A percentile compares a stretch with the other conserved stretches of the same genome.
Conservation (phyloP, 2,113 vertebrate genomes). For the Eonycteris spelaea region DNA sequence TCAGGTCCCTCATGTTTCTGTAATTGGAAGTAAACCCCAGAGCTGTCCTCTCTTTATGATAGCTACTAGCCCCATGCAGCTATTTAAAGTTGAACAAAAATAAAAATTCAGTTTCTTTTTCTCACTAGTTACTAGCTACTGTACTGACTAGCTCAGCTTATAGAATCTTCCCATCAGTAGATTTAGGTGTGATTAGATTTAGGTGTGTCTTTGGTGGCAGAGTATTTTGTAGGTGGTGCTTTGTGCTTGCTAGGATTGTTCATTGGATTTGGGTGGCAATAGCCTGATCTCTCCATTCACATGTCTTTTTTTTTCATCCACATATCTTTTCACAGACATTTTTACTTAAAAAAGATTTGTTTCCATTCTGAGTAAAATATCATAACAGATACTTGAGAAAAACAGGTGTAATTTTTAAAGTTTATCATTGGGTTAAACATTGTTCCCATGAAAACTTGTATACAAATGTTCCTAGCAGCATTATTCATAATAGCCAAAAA, state of each 20-base stretch:
- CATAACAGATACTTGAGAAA: not conserved
- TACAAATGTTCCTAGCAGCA: not conserved
- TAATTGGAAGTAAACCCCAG: conserved; percentile 19
- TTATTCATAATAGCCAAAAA: not conserved
- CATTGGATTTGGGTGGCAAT: not conserved
- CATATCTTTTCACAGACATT: not conserved
- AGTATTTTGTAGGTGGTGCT: not conserved
- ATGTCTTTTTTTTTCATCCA: not conserved
- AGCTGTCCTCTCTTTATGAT: not conserved
- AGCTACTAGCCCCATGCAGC: not conserved
- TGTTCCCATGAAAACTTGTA: not conserved
- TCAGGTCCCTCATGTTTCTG: not conserved
- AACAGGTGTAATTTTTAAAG: conserved; percentile 4
- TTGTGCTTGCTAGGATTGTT: not conserved
- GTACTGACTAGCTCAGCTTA: not conserved
- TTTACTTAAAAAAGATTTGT: not conserved
- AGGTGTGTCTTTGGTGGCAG: not conserved
- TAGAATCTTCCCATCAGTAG: not conserved
- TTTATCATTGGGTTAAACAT: conserved; percentile 2
- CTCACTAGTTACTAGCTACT: not conserved
- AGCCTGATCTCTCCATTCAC: not conserved
- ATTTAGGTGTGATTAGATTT: not conserved
- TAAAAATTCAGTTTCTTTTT: not conserved
- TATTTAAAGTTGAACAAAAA: not conserved
- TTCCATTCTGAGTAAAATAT: conserved; percentile 7